Conservation (phyloP, 2,888 invertebrate species). For the Drosophila subsilvestris region DNA sequence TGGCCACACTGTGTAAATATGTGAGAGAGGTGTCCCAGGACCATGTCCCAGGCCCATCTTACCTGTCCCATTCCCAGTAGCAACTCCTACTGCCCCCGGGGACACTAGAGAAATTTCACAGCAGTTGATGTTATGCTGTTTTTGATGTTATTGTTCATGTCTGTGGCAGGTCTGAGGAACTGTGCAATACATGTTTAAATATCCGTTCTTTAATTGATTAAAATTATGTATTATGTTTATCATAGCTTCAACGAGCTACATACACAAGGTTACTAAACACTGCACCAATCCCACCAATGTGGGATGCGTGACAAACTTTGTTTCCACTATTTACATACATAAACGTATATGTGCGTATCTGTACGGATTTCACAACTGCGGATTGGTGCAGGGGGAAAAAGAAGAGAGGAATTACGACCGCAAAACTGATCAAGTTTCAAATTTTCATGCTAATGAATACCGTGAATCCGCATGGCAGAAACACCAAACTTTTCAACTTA, state of each 20-base stretch:
- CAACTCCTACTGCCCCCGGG: constrained; percentile 18
- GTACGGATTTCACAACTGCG: not conserved
- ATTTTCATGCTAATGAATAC: constrained; percentile 61
- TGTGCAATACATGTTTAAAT: no score
- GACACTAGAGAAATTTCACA: constrained; percentile 52
- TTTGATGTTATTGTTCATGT: constrained; percentile 30
- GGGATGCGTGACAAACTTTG: constrained; percentile 20
- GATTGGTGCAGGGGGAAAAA: not conserved
- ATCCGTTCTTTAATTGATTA: no score
- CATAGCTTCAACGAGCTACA: no score
- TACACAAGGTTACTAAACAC: no score
- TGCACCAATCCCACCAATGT: no score
- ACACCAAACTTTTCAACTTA: constrained; percentile 30
- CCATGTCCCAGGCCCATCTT: constrained; percentile 2
- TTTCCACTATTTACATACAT: not conserved
- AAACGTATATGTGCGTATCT: constrained; percentile 3
- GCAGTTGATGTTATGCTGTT: constrained; percentile 46
- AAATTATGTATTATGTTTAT: no score
- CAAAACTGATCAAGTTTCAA: constrained; percentile 50
- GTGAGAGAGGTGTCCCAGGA: constrained; percentile 19
- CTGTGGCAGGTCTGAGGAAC: constrained; percentile 11
- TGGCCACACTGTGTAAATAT: constrained; percentile 57
- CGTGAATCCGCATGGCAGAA: not conserved
- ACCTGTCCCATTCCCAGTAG: constrained; percentile 19
- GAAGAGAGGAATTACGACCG: constrained; percentile 27